Evolutionary conservation across 2,113 vertebrate species (phyloP).

Genomic region (Pterophyllum scalare): DNA sequence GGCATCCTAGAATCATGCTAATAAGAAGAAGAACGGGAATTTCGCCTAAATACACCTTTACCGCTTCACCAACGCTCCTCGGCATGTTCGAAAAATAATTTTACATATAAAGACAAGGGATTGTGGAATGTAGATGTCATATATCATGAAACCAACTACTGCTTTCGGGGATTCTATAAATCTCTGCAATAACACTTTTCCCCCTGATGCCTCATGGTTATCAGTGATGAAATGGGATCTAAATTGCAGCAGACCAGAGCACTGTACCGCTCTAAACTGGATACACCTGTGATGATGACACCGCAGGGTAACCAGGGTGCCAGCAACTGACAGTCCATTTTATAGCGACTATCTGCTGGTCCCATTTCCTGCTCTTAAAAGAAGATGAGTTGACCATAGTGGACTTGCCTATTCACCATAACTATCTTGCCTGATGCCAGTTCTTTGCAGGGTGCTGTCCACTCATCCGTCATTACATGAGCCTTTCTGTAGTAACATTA

Average conservation of each 20-base stretch:
- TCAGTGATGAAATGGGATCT: constrained; percentile 57
- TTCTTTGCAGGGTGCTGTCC: constrained; percentile 66
- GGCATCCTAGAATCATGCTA: constrained; percentile 25
- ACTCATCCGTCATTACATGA: constrained; percentile 74
- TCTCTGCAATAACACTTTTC: constrained; percentile 33
- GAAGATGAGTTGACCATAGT: constrained; percentile 58
- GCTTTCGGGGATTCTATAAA: constrained; percentile 29
- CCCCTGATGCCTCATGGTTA: constrained; percentile 53
- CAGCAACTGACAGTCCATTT: constrained; percentile 42
- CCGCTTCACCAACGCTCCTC: background rate
- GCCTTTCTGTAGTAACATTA: constrained; percentile 79
- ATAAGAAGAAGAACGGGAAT: constrained; percentile 28
- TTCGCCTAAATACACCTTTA: constrained; percentile 49
- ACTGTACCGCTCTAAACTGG: constrained; percentile 26
- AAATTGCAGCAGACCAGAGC: constrained; percentile 55
- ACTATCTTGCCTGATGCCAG: constrained; percentile 53
- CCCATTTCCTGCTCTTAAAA: constrained; percentile 51
- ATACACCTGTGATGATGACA: constrained; percentile 59
- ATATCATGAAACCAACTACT: background rate
- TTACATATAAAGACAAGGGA: constrained; percentile 6
- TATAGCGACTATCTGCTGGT: constrained; percentile 13
- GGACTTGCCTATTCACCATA: constrained; percentile 56
- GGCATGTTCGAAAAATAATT: background rate
- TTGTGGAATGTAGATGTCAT: constrained; percentile 23
- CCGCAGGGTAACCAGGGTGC: constrained; percentile 35